Evolutionary conservation across 2,113 vertebrate species (phyloP), one percentile per base, ranked within the genome.

Genomic region (Xiphophorus couchianus): DNA sequence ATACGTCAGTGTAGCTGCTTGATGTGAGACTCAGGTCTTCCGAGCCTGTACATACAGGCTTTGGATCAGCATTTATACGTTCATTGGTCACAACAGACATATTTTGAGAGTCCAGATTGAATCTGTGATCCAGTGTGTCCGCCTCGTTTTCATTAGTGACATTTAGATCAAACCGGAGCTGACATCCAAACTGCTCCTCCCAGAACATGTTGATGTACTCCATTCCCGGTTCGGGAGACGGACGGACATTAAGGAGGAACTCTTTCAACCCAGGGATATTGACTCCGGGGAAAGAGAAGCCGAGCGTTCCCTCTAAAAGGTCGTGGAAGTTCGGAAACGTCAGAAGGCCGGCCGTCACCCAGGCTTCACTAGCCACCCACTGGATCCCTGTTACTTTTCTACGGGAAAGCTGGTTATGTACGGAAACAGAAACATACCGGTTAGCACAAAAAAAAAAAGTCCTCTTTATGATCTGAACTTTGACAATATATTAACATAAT

Each of bases 151-250:
- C 39, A 58, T 27, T 68, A 1, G 25, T n/a, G 64, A 1, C 11
- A 3, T 64, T 35, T 9, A 4, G 63, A 31, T 3, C n/a, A 71
- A 90, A 90, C 29, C 70, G 28, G 5, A 95, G 79, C 25, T 30
- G 89, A 69, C 94, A 95, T 51, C 67, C 82, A 82, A 95, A 95
- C 66, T 93, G 74, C 51, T 93, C 92, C 82, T 94, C 92, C 94
- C 94, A 95, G 82, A 94, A 94, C 85, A 92, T 91, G 66, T 93
- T 94, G 35, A 87, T 62, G 31, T 94, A 92, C 65, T 89, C 82
- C 77, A 89, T 92, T 3, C 88, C 87, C 15, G 90, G 78, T 64
- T 76, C 33, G 3, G 86, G 70, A 64, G 91, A 94, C 0, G 94
- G 94, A 0, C 35, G 87, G 3, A 94, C 71, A 54, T 70, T 91